Evolutionary conservation across 2,797 vertebrate species (phyloP), one percentile per base, ranked within the genome.

Genomic region (Nyctibius grandis): DNA sequence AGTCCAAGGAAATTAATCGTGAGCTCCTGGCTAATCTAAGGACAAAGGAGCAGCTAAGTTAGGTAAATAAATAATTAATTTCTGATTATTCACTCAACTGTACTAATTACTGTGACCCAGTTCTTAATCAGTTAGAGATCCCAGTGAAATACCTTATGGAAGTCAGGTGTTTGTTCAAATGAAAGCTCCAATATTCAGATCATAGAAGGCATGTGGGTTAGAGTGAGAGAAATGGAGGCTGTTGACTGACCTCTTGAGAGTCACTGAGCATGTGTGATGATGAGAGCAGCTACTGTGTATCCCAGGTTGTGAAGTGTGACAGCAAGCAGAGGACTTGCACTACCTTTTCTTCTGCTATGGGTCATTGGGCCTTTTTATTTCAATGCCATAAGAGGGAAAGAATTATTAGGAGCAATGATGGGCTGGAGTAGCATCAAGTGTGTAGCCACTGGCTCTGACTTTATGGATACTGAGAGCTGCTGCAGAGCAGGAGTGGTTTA

Each of bases 21-120:
- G 70, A 87, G 36, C 9, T 93, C 21, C 40, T 85, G 57, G 47
- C 34, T 94, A 88, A 91, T 89, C 28, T 85, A 83, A 78, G 88
- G 89, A 88, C 42, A 95, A 81, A 92, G 40, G 11, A 83, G 12
- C 15, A 77, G 40, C 76, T 85, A 73, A 59, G 29, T 92, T 88
- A 94, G 22, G 42, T 80, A 93, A 95, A 96, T 72, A 94, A 95
- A 88, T 90, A 90, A 94, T 79, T 78, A 54, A 34, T 57, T 93
- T 91, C 72, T 93, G 9, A 69, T 95, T 81, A 40, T 91, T 88
- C 53, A 36, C 31, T 92, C 15, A 3, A 29, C 36, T 42, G 42
- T 81, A 57, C 50, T 85, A 89, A 94, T 89, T 95, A 54, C 72
- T 34, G 21, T 77, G 93, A 85, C 72, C 63, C 44, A 75, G 38